phyloP scores from a whole-genome alignment of 1,140 invertebrate species.

The Cotesia glomerata region DNA sequence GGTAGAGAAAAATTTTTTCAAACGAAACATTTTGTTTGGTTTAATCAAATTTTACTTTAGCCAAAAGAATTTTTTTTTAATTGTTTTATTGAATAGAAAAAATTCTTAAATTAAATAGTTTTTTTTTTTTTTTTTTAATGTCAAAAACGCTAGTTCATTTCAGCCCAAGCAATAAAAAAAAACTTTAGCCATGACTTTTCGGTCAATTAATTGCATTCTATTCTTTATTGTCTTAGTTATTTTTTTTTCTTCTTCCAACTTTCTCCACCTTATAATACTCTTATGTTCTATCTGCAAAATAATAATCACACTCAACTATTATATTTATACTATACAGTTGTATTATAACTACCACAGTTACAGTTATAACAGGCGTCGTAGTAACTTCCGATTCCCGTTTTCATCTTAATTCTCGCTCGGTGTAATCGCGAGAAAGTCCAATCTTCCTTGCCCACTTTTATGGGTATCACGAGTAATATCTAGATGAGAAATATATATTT shows the following conservation, averaged over 20 bases:
- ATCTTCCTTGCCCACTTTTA: conserved; percentile 55
- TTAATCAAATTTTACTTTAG: background rate
- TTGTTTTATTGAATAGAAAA: background rate
- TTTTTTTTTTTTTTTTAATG: background rate
- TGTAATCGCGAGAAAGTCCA: conserved; percentile 52
- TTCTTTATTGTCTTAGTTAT: conserved; percentile 14
- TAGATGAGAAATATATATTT: conserved; percentile 22
- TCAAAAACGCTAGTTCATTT: background rate
- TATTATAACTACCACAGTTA: background rate
- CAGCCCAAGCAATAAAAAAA: background rate
- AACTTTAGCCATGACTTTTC: conserved; percentile 2
- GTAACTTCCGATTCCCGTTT: conserved; percentile 56
- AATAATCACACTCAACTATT: no score
- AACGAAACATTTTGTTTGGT: background rate
- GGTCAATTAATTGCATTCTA: conserved; percentile 27
- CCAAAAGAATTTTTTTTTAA: background rate
- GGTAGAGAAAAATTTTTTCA: background rate
- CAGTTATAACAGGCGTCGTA: conserved; percentile 14
- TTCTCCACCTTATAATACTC: background rate
- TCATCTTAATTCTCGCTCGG: conserved; percentile 53
- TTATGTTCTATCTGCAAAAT: background rate
- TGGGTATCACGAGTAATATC: conserved; percentile 38
- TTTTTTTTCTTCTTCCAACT: background rate
- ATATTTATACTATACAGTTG: background rate
- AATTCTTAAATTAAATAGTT: no score